phyloP scores from a whole-genome alignment of 2,888 invertebrate species.

The Pilophorus perplexus region DNA sequence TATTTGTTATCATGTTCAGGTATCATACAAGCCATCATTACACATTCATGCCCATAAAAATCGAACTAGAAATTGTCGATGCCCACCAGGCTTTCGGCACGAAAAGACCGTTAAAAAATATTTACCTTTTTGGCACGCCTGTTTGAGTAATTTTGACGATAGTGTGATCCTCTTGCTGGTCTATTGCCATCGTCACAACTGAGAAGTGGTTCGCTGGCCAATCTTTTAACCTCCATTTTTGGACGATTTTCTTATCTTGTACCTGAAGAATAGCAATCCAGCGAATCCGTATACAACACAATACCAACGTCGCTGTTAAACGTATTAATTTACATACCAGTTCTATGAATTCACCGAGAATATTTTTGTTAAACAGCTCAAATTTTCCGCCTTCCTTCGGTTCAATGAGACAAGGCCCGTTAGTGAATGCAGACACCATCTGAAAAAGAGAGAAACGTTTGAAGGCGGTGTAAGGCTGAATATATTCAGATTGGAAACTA shows the following conservation, averaged over 20 bases:
- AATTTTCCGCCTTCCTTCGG: constrained; percentile 82
- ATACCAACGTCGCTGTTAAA: too few species aligned
- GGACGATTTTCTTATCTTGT: constrained; percentile 77
- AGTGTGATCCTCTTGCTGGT: constrained; percentile 86
- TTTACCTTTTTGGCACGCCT: constrained; percentile 72
- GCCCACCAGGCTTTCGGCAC: too few species aligned
- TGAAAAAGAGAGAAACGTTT: constrained; percentile 52
- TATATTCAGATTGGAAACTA: too few species aligned
- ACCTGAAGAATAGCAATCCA: constrained; percentile 56
- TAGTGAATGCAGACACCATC: constrained; percentile 89
- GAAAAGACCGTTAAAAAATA: too few species aligned
- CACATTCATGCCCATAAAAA: too few species aligned
- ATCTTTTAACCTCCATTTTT: constrained; percentile 90
- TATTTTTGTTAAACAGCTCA: constrained; percentile 87
- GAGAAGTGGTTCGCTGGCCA: constrained; percentile 94
- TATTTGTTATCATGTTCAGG: too few species aligned
- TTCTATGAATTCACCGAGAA: constrained; percentile 83
- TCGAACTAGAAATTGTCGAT: too few species aligned
- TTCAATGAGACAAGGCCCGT: constrained; percentile 75
- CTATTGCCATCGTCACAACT: constrained; percentile 76
- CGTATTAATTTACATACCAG: too few species aligned
- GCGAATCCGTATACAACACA: neutral
- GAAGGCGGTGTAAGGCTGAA: too few species aligned
- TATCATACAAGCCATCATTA: too few species aligned
- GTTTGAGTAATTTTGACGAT: constrained; percentile 77